Percentiles rank a stretch among this genome's conserved stretches.
phyloP scores from a whole-genome alignment of 2,797 vertebrate genomes.

The Tragelaphus eurycerus region DNA sequence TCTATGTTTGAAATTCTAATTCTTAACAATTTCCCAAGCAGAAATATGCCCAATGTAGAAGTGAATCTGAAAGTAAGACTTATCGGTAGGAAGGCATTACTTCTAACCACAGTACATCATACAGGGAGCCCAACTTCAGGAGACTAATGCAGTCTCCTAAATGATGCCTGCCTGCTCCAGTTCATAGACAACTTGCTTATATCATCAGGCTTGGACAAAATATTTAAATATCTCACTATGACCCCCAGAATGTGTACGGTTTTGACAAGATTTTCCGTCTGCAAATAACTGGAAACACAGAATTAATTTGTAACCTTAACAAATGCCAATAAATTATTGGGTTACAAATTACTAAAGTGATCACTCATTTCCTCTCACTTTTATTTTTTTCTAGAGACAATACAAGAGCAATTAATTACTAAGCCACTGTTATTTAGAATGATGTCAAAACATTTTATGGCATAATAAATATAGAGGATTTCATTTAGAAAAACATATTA shows the following conservation, averaged over 20 bases:
- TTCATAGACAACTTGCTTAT: not conserved
- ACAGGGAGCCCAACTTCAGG: not conserved
- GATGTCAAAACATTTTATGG: not conserved
- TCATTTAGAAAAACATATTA: slow-evolving; percentile 23
- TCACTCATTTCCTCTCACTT: not conserved
- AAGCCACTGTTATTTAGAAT: slow-evolving; percentile 23
- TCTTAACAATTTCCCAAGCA: not conserved
- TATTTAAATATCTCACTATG: not conserved
- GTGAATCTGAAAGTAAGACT: not conserved
- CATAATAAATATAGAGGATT: not conserved
- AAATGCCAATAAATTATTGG: not conserved
- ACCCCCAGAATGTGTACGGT: not conserved
- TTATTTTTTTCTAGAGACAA: not conserved
- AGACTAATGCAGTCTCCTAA: not conserved
- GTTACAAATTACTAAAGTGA: not conserved
- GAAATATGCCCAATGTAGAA: not conserved
- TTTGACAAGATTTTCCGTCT: not conserved
- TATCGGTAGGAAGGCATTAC: not conserved
- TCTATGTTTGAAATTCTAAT: not conserved
- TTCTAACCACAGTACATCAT: not conserved
- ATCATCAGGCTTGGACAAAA: not conserved
- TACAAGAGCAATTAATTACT: not conserved
- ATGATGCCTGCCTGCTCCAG: not conserved
- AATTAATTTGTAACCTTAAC: not conserved
- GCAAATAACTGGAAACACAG: not conserved